Evolutionary conservation across 2,797 vertebrate species (phyloP), one percentile per base, ranked within the genome.

Genomic region (Spizella passerina): DNA sequence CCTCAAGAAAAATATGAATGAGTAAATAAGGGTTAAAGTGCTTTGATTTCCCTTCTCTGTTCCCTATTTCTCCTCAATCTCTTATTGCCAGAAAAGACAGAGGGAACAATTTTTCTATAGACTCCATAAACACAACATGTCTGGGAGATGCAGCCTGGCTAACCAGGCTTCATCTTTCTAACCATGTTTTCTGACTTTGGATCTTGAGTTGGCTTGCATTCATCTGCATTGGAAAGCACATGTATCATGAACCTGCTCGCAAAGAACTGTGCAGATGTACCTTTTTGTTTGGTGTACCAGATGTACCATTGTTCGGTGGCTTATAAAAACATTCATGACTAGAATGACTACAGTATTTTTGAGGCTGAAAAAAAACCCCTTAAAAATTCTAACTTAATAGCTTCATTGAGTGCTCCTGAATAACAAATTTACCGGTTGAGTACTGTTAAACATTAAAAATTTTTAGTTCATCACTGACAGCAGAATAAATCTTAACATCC

Each of bases 111-210:
- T 20, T 43, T 15, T 19, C 55, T 77, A 1, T 2, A 63, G 20
- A 9, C 3, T 57, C 15, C 9, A 12, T 24, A 32, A 38, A 15
- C 26, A 56, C 23, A 68, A 32, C 4, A 3, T 2, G 1, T 22
- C 7, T 41, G 12, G 15, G 9, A 92, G 19, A 79, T 49, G 53
- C 10, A 65, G n/a, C 8, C 46, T 72, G 22, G 12, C 8, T 72
- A 46, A 50, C 5, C 10, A 57, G 36, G 22, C 15, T 52, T 8
- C 6, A 27, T 39, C 11, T 41, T 80, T 70, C 26, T 23, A 41
- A 36, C 0, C 0, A 27, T 7, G 14, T 5, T 8, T 92, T 47
- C 49, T 7, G 6, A 21, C 7, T 77, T 64, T 34, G 29, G 34
- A 68, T 84, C 52, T 68, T 61, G 29, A 26, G 34, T 11, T 68